Evolutionary conservation across 2,797 vertebrate genomes (phyloP), one percentile per base, ranked within the genome.

Genomic region (Ispidina picta): DNA sequence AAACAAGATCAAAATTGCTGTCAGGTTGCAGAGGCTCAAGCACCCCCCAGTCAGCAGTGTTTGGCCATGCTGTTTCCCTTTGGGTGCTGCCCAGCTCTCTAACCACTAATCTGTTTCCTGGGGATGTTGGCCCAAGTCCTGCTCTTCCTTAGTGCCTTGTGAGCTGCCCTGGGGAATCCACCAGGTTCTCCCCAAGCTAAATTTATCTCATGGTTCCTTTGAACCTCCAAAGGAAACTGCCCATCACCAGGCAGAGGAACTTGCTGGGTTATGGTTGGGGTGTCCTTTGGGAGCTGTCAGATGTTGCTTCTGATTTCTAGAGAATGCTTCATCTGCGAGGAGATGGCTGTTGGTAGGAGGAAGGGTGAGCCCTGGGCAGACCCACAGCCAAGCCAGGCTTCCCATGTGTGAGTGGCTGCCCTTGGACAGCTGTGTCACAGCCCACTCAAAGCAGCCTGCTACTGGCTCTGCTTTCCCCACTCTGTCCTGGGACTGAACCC

Each of bases 81-180:
- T 26, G 33, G 28, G 9, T n/a, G 46, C 72, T 82, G 44, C 55
- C 90, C 56, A 63, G 58, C 69, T 89, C 13, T 89, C 92, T 95
- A 95, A 95, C 95, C 80, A 94, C 93, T 95, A 89, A 94, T 75
- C 87, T 78, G 4, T 76, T 70, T 80, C 89, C 65, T 31, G 39
- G 22, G 76, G 39, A 86, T 86, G 12, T 71, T 75, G 72, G 79
- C 59, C 7, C 0, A 52, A 92, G 63, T 81, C 63, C 51, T 83
- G n/a, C n/a, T 82, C 37, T 65, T 58, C 6, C 6, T 68, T 66
- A 48, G 18, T 22, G 29, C 66, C 59, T 56, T 56, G 37, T 58
- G 58, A 84, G 8, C 46, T 63, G 37, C 69, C 60, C 12, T 43
- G n/a, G 46, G 46, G 22, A 46, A 15, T 19, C 60, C 44, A 9